Evolutionary conservation across 1,140 invertebrate species (phyloP).

Genomic region (Brachionus paranguensis): DNA sequence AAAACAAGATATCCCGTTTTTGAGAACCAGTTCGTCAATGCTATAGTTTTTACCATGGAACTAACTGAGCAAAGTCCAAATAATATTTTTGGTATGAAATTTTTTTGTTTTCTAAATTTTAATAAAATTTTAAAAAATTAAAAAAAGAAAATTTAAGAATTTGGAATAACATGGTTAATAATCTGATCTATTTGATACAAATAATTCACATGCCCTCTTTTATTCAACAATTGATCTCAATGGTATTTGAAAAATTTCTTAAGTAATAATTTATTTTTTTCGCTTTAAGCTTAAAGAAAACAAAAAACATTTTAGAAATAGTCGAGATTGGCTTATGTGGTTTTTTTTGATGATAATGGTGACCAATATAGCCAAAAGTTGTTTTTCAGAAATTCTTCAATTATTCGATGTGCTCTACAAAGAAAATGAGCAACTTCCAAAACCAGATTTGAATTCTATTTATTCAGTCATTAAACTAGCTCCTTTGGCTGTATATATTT

Average conservation of each 20-base stretch:
- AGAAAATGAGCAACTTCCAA: not conserved
- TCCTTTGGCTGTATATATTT: not conserved
- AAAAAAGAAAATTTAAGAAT: constrained; percentile 33
- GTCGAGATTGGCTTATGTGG: constrained; percentile 39
- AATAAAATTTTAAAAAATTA: not conserved
- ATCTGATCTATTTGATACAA: not conserved
- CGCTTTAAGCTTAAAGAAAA: not conserved
- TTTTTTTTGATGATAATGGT: constrained; percentile 22
- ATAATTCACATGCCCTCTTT: not conserved
- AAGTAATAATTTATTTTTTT: not conserved
- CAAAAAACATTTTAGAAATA: not conserved
- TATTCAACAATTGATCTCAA: not conserved
- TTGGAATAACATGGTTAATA: constrained; percentile 31
- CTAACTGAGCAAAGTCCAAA: constrained; percentile 23
- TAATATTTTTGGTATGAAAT: not conserved
- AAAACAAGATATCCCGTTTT: constrained; percentile 7
- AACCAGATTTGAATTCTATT: not conserved
- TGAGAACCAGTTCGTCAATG: not conserved
- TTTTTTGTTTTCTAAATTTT: not conserved
- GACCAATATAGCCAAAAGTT: not conserved
- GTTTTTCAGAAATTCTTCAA: not conserved
- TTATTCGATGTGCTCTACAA: constrained; percentile 11
- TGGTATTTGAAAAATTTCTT: not conserved
- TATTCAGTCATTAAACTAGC: not conserved
- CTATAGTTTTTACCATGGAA: not conserved